phyloP scores from a whole-genome alignment of 2,888 invertebrate genomes.

The Amphipyra berbera region DNA sequence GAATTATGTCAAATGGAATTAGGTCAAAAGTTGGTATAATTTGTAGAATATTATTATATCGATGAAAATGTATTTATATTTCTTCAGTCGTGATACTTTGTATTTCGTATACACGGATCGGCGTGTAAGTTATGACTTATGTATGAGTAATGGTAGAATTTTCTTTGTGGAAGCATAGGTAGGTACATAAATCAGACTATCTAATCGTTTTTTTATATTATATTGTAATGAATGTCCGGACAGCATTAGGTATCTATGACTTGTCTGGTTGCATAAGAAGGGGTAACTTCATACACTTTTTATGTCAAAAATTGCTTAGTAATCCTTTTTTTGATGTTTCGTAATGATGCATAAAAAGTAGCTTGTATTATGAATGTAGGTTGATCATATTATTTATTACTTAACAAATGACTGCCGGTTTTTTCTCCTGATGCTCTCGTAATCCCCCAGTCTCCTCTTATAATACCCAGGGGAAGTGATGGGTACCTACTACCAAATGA shows the following conservation, averaged over 20 bases:
- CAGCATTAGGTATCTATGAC: conserved; percentile 3
- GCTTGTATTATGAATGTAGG: conserved; percentile 2
- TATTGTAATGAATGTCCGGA: conserved; percentile 8
- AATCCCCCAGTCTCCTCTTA: neutral
- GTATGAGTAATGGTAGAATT: conserved; percentile 15
- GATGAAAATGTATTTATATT: too few relatives aligned
- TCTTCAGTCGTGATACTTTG: neutral
- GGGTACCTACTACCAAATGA: too few relatives aligned
- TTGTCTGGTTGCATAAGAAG: conserved; percentile 26
- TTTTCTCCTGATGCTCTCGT: neutral
- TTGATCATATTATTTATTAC: conserved; percentile 5
- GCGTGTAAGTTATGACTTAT: conserved; percentile 19
- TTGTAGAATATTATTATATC: too few relatives aligned
- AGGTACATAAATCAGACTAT: conserved; percentile 26
- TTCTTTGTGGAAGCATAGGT: conserved; percentile 25
- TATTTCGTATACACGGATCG: conserved; percentile 27
- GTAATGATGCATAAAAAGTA: neutral
- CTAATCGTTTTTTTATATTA: conserved; percentile 31
- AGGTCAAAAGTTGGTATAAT: too few relatives aligned
- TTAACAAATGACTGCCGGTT: neutral
- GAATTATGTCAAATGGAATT: too few relatives aligned
- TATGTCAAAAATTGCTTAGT: conserved; percentile 17
- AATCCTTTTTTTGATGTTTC: conserved; percentile 30
- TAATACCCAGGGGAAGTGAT: neutral
- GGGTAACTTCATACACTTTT: conserved; percentile 11